Evolutionary conservation across 1,140 invertebrate genomes (phyloP), one percentile per base, ranked within the genome.

Genomic region (Cotesia glomerata): DNA sequence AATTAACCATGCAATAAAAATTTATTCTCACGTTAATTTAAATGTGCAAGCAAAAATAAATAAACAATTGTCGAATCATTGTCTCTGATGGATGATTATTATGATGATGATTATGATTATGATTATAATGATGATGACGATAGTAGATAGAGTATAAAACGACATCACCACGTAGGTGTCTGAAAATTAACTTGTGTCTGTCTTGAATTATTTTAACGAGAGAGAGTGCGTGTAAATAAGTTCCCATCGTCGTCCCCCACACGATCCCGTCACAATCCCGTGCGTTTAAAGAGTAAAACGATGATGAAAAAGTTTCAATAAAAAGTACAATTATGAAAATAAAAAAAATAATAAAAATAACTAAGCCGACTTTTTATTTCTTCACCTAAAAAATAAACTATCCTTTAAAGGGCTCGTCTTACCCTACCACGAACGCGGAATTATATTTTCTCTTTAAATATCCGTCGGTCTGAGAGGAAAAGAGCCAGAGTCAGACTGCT

Each of bases 231-330:
- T 85, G 84, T 85, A 85, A 76, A 85, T 85, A 85, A 83, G 76
- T 74, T 80, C 79, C 76, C 75, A 68, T 70, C n/a, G 61, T 51
- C 62, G 58, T 65, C 69, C 62, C n/a, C 59, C 76, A 69, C 59
- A 68, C 26, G 9, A 73, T 74, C 67, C 71, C 39, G 39, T 11
- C 72, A 65, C 52, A 69, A 69, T 76, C 76, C 71, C 76, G 72
- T 80, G 77, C 45, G 72, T 81, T 71, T 45, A 59, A 68, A 35
- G 9, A 64, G 9, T 77, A 80, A 70, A 79, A 79, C 71, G 76
- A 82, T 80, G 76, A 83, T 80, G 77, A 80, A 78, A 71, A 76
- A 79, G 76, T 83, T 85, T 79, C 77, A 85, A 85, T 85, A 85
- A 85, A 85, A 83, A 85, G 82, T 84, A 84, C 84, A 85, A 85